These are phyloP conservation scores for Parochlus steinenii DNA, from an alignment of 2,888 invertebrate species.

Conservation along the genomic window DNA sequence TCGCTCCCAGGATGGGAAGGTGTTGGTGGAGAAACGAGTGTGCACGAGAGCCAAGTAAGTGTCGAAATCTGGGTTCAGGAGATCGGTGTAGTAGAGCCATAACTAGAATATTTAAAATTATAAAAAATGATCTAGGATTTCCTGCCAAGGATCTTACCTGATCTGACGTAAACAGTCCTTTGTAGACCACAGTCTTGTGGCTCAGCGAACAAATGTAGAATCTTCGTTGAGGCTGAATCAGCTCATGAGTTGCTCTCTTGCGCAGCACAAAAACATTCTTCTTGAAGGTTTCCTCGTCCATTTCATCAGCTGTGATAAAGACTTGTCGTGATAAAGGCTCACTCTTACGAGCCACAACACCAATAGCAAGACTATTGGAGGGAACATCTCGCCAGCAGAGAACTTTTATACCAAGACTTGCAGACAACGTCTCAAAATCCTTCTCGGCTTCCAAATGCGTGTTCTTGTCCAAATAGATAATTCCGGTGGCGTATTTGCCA, in stretches of 20 bases:
- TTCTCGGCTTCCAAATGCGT: constrained; percentile 65
- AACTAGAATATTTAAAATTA: constrained; percentile 19
- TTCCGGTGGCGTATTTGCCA: constrained; percentile 91
- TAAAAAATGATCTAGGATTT: constrained; percentile 28
- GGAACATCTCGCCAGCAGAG: constrained; percentile 92
- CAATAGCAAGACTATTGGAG: constrained; percentile 70
- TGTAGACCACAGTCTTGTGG: constrained; percentile 82
- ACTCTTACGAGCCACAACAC: constrained; percentile 78
- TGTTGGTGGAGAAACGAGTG: constrained; percentile 97
- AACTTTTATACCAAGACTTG: constrained; percentile 63
- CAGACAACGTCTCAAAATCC: constrained; percentile 65
- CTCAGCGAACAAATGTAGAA: constrained; percentile 96
- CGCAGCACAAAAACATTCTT: constrained; percentile 78
- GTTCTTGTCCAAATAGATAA: constrained; percentile 78
- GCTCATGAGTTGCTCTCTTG: constrained; percentile 80
- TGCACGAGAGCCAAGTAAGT: constrained; percentile 94
- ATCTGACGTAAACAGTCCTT: constrained; percentile 90
- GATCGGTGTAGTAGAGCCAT: constrained; percentile 61
- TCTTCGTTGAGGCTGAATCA: constrained; percentile 68
- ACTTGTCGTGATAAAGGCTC: constrained; percentile 97
- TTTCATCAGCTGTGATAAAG: constrained; percentile 51
- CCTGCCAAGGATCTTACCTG: too few relatives aligned
- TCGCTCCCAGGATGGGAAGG: constrained; percentile 98
- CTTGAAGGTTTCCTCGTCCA: constrained; percentile 28
- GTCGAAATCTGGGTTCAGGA: constrained; percentile 61